Evolutionary conservation across 2,113 vertebrate species (phyloP).

Genomic region (Thunnus thynnus): DNA sequence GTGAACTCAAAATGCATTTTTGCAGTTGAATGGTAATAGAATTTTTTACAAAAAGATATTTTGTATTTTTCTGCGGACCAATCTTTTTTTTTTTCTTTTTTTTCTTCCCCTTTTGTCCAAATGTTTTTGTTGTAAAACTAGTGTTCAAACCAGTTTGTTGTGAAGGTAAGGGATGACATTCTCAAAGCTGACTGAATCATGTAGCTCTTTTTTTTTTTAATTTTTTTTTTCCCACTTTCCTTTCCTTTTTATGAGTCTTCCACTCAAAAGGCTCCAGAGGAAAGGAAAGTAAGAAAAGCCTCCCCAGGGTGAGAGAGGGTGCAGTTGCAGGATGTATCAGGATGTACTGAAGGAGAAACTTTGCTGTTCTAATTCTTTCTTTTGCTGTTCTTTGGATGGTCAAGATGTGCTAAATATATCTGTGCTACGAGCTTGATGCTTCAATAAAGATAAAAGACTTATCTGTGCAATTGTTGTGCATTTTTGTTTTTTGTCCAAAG

Average conservation of each 20-base stretch:
- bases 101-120: conserved; percentile 16
- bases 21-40: conserved; percentile 57
- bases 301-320: conserved; percentile 37
- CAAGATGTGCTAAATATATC: conserved; percentile 88
- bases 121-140: conserved; percentile 43
- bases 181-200: conserved; percentile 36
- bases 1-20: conserved; percentile 58
- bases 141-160: conserved; percentile 50
- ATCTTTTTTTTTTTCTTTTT: conserved; percentile 49
- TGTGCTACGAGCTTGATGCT: conserved; percentile 87
- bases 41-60: conserved; percentile 69
- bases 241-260: not conserved
- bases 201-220: not conserved
- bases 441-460: conserved; percentile 78
- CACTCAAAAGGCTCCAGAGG: conserved; percentile 23
- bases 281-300: conserved; percentile 9
- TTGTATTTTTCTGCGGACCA: conserved; percentile 81
- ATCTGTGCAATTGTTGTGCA: conserved; percentile 37
- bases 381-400: conserved; percentile 87
- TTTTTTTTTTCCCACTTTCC: conserved; percentile 1
- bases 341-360: conserved; percentile 77
- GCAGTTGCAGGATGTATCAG: conserved; percentile 64
- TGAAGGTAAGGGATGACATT: conserved; percentile 45
- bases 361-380: conserved; percentile 85
- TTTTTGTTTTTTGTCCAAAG: not conserved